Percentiles rank a stretch among this genome's conserved stretches.
These are phyloP conservation scores for Pachypeltis micranthus DNA, from an alignment of 1,140 invertebrate genomes.

Conservation along the genomic window DNA sequence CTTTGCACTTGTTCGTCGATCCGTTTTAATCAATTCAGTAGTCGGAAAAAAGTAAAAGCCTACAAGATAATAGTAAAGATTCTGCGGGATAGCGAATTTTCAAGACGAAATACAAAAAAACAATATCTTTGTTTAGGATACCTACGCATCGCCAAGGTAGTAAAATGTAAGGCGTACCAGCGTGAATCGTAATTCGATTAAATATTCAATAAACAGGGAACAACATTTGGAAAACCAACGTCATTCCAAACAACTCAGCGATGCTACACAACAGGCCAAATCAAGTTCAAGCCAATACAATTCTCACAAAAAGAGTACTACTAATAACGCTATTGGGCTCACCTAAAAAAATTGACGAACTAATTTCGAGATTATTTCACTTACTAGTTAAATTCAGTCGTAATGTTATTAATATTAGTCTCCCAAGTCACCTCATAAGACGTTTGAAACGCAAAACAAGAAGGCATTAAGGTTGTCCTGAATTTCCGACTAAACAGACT, in stretches of 20 bases:
- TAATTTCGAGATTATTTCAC: not conserved
- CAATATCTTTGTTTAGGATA: not conserved
- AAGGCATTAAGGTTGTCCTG: conserved; percentile 7
- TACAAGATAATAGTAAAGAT: not conserved
- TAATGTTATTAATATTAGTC: conserved; percentile 3
- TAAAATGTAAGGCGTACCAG: too few relatives aligned
- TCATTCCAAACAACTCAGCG: not conserved
- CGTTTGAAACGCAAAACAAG: conserved; percentile 12
- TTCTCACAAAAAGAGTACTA: not conserved
- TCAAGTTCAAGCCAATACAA: not conserved
- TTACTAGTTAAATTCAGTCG: conserved; percentile 16
- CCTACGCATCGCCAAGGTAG: too few relatives aligned
- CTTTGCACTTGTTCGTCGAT: not conserved
- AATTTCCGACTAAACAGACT: not conserved
- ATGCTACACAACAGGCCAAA: not conserved
- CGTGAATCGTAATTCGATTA: too few relatives aligned
- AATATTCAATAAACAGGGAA: too few relatives aligned
- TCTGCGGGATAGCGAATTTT: not conserved
- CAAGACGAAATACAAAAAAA: not conserved
- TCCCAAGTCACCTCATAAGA: conserved; percentile 8
- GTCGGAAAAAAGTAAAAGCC: not conserved
- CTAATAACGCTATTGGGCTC: not conserved
- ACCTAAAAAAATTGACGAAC: not conserved
- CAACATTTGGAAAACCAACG: too few relatives aligned
- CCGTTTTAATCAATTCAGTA: not conserved